phyloP scores from a whole-genome alignment of 2,888 invertebrate genomes.

The Cataglyphis albicans region DNA sequence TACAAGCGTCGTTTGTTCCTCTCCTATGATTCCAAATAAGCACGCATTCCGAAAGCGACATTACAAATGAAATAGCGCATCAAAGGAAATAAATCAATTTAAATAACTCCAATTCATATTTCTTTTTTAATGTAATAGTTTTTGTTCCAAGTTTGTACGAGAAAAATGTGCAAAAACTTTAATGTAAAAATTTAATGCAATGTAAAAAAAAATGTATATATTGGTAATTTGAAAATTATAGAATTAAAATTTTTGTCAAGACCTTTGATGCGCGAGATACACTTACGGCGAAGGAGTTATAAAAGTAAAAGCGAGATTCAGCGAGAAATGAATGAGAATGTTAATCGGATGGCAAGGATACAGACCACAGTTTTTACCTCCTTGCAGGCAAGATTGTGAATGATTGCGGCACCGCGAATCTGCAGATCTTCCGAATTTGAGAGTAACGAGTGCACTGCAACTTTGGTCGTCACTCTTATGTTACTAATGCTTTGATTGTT shows the following conservation, averaged over 20 bases:
- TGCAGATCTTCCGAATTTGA: conserved; percentile 91
- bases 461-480: conserved; percentile 96
- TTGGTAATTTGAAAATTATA: not conserved
- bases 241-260: not conserved
- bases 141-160: not conserved
- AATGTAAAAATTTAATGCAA: not conserved
- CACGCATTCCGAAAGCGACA: conserved; percentile 42
- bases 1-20: conserved; percentile 17
- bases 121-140: not conserved
- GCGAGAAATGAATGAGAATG: conserved; percentile 44
- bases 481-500: conserved; percentile 93
- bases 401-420: conserved; percentile 94
- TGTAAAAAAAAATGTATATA: not conserved
- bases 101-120: not conserved
- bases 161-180: not conserved
- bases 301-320: conserved; percentile 39
- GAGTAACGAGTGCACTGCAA: conserved; percentile 94
- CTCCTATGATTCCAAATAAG: conserved; percentile 17
- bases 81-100: conserved; percentile 22
- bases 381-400: conserved; percentile 97
- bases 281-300: conserved; percentile 28
- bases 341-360: conserved; percentile 87
- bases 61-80: conserved; percentile 33
- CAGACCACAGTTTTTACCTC: conserved; percentile 99
- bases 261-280: conserved; percentile 26